A percentile compares a stretch with the other conserved stretches of the same genome.
phyloP scores from a whole-genome alignment of 2,888 invertebrate genomes.

The Cylloceria caligata region DNA sequence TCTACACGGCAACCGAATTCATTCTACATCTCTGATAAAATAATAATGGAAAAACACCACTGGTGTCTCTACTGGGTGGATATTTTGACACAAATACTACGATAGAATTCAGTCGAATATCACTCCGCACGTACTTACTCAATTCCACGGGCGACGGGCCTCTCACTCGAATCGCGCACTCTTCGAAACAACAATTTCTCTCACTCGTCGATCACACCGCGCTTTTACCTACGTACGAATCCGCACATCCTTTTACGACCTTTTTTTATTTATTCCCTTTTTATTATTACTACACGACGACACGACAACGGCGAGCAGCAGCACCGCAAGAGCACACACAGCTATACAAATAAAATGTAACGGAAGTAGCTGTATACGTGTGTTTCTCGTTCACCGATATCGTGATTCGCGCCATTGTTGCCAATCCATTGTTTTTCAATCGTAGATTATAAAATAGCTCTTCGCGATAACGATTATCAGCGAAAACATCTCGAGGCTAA shows the following conservation, averaged over 20 bases:
- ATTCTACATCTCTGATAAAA: too few species aligned
- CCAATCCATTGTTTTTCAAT: conserved; percentile 25
- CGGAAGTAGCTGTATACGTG: conserved; percentile 70
- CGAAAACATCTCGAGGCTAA: not conserved
- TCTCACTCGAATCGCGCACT: conserved; percentile 58
- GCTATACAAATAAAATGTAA: conserved; percentile 72
- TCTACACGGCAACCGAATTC: too few species aligned
- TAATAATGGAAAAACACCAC: conserved; percentile 23
- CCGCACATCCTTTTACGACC: conserved; percentile 57
- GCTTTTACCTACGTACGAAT: conserved; percentile 64
- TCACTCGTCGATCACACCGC: conserved; percentile 56
- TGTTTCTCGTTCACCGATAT: conserved; percentile 55
- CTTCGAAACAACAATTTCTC: conserved; percentile 49
- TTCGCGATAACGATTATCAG: too few species aligned
- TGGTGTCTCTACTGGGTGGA: conserved; percentile 14
- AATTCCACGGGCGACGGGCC: conserved; percentile 73
- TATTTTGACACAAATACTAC: conserved; percentile 47
- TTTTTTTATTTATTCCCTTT: conserved; percentile 8
- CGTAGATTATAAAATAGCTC: too few species aligned
- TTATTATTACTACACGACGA: conserved; percentile 40
- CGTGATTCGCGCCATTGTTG: conserved; percentile 39
- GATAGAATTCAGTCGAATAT: too few species aligned
- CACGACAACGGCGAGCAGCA: conserved; percentile 64
- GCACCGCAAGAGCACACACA: conserved; percentile 62
- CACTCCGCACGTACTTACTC: conserved; percentile 72